Conservation (phyloP, 35 echinoderm and acorn worm species). For the Heliocidaris tuberculata region DNA sequence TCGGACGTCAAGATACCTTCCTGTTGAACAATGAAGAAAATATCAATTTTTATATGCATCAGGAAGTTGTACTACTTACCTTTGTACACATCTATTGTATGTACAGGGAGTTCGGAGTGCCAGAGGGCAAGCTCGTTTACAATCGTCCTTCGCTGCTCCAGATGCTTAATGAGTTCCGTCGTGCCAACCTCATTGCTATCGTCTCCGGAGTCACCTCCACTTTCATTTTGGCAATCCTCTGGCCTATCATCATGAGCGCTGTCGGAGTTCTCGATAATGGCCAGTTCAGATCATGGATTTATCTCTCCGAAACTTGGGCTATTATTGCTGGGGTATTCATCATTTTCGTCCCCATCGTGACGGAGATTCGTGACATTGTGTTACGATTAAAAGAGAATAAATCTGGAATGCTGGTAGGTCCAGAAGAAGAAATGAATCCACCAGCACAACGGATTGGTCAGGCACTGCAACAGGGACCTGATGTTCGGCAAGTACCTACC, state of each 20-base stretch:
- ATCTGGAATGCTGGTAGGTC: slow-evolving; percentile 24
- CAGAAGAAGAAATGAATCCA: background rate
- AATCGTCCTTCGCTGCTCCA: slow-evolving; percentile 75
- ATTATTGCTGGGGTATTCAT: slow-evolving; percentile 82
- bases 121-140: slow-evolving; percentile 73
- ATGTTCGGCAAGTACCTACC: background rate
- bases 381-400: slow-evolving; percentile 51
- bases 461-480: background rate
- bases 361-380: slow-evolving; percentile 67
- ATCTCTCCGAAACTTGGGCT: slow-evolving; percentile 73
- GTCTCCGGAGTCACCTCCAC: slow-evolving; percentile 50
- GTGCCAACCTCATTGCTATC: slow-evolving; percentile 57
- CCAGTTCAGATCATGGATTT: slow-evolving; percentile 83
- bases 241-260: slow-evolving; percentile 70
- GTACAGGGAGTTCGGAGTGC: slow-evolving; percentile 85
- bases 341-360: slow-evolving; percentile 73
- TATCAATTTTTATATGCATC: too few species aligned
- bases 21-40: too few species aligned
- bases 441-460: background rate
- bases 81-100: background rate
- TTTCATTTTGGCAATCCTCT: slow-evolving; percentile 65
- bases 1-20: too few species aligned
- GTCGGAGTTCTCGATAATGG: slow-evolving; percentile 52
- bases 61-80: too few species aligned
- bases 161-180: slow-evolving; percentile 75